phyloP scores from a whole-genome alignment of 2,113 vertebrate species.

The Dicentrarchus labrax region DNA sequence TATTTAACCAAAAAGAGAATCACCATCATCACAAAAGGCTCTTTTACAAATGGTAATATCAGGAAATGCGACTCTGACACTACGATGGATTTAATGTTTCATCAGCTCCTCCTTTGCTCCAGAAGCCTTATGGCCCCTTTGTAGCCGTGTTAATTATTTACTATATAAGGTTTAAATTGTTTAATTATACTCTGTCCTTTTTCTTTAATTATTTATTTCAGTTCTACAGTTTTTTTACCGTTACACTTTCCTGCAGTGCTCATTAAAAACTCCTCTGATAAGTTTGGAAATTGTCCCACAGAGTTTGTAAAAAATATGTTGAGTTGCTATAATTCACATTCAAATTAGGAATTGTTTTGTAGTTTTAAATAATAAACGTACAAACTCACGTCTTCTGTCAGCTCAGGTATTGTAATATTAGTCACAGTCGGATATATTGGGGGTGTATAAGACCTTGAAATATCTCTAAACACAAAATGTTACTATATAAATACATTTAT shows the following conservation, averaged over 20 bases:
- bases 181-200: no score
- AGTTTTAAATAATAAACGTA: background rate
- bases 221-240: background rate
- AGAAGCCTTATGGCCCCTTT: background rate
- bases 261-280: background rate
- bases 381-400: background rate
- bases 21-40: background rate
- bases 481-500: no score
- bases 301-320: background rate
- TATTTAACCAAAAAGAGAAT: background rate
- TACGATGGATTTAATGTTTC: background rate
- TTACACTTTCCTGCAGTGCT: no score
- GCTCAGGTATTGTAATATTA: background rate
- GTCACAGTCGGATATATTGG: background rate
- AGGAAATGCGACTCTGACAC: background rate
- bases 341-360: background rate
- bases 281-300: background rate
- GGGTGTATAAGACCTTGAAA: no score
- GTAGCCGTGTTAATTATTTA: background rate
- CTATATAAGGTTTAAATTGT: background rate
- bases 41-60: background rate
- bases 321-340: background rate
- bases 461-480: no score
- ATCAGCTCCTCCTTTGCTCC: background rate
- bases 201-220: background rate